Evolutionary conservation across 2,888 invertebrate species (phyloP).

Genomic region (Nematopogon swammerdamellus): DNA sequence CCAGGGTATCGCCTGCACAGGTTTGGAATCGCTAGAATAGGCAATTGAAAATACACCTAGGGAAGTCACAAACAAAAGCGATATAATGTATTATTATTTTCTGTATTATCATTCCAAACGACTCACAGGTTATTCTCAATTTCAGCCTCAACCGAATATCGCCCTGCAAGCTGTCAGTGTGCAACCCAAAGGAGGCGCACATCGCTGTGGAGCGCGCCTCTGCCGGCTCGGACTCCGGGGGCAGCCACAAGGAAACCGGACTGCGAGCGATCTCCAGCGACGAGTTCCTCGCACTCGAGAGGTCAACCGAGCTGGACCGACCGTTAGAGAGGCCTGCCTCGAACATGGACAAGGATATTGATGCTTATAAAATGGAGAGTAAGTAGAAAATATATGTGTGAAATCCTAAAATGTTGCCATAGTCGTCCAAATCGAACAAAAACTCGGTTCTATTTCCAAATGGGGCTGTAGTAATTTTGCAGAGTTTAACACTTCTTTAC

Average conservation of each 20-base stretch:
- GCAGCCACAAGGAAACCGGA: constrained; percentile 35
- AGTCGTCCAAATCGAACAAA: too few species aligned
- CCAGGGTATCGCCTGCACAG: too few species aligned
- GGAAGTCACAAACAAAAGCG: too few species aligned
- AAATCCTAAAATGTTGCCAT: too few species aligned
- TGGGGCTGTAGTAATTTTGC: too few species aligned
- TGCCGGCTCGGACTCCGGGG: constrained; percentile 33
- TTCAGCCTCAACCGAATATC: constrained; percentile 45
- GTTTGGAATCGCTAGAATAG: too few species aligned
- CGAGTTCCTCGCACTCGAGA: constrained; percentile 48
- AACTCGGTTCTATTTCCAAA: too few species aligned
- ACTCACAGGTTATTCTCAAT: too few species aligned
- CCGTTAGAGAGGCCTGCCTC: constrained; percentile 18
- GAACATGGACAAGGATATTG: constrained; percentile 24
- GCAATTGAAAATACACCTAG: too few species aligned
- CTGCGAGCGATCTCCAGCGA: constrained; percentile 39
- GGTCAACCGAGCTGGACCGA: constrained; percentile 36
- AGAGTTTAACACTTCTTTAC: too few species aligned
- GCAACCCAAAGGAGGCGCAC: constrained; percentile 34
- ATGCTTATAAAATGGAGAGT: constrained; percentile 23
- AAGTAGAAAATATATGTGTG: constrained; percentile 11
- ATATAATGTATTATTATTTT: too few species aligned
- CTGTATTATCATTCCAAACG: too few species aligned
- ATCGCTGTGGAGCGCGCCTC: constrained; percentile 20
- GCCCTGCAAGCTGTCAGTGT: constrained; percentile 43